These are phyloP conservation scores for Probaryconus sp. DNA, from an alignment of 1,140 invertebrate genomes.

Conservation along the genomic window DNA sequence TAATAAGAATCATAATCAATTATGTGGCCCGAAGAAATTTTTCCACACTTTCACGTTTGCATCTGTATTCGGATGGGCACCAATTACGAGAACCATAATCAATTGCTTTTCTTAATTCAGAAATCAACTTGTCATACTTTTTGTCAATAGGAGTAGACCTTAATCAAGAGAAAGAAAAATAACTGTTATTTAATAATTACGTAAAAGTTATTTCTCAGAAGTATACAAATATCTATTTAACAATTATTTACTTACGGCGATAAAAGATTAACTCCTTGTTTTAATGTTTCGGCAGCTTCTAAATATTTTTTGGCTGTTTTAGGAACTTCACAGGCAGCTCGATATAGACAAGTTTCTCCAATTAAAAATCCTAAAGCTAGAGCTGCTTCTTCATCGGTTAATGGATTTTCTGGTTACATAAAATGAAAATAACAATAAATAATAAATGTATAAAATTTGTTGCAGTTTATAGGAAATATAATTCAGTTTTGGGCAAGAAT, in stretches of 20 bases:
- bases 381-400: slow-evolving; percentile 83
- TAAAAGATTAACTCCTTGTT: slow-evolving; percentile 84
- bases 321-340: slow-evolving; percentile 86
- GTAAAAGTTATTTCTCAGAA: not conserved
- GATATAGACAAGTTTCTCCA: slow-evolving; percentile 87
- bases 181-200: not conserved
- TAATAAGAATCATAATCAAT: slow-evolving; percentile 7
- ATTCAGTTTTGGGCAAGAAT: not conserved
- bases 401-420: slow-evolving; percentile 74
- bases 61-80: slow-evolving; percentile 74
- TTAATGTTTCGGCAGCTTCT: slow-evolving; percentile 84
- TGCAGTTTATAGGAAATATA: slow-evolving; percentile 1
- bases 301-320: slow-evolving; percentile 85
- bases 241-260: slow-evolving; percentile 80
- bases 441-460: slow-evolving; percentile 18
- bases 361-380: slow-evolving; percentile 84
- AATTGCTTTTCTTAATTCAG: slow-evolving; percentile 73
- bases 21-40: slow-evolving; percentile 68
- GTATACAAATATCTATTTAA: not conserved
- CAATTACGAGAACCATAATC: slow-evolving; percentile 69
- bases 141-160: slow-evolving; percentile 62
- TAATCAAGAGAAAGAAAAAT: slow-evolving; percentile 13
- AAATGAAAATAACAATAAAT: slow-evolving; percentile 30
- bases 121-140: slow-evolving; percentile 72
- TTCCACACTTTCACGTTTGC: slow-evolving; percentile 74